Evolutionary conservation across 2,888 invertebrate genomes (phyloP), one percentile per base, ranked within the genome.

Genomic region (Heteromyza rotundicornis): DNA sequence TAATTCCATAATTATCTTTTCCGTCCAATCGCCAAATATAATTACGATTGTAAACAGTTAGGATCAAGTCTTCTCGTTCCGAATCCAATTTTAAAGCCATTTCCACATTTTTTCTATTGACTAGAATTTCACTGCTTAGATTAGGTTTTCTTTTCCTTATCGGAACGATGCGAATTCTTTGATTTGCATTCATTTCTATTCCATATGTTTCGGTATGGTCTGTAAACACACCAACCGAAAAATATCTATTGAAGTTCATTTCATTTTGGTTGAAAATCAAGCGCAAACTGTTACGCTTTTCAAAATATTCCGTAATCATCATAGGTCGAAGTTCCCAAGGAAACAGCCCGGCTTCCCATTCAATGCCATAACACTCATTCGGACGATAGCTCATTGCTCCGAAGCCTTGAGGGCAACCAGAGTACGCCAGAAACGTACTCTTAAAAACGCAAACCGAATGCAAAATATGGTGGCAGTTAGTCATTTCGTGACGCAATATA

Each of bases 1-100:
- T 86, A 51, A 88, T 82, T 2, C 86, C 86, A 66, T 80, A 83
- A 62, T 86, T 84, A 40, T 82, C 69, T 14, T 70, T 64, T 7
- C 71, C 60, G 2, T 68, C 62, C 2, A 67, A 49, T 63, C 84
- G 84, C 86, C 86, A 87, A 58, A 88, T 80, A 59, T 85, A 84
- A 14, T 86, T 85, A 1, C 86, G 86, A 67, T 83, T 85, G 71
- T 89, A 89, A 40, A 89, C 82, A 7, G 85, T 85, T 14, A 89
- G 70, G 16, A 78, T 62, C 56, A 87, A 76, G 44, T 68, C 57
- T 1, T 72, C 61, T 1, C 67, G 8, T 1, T 65, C 55, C 1
- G 17, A 10, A 49, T 77, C 73, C 2, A 68, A 55, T 59, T 74
- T 71, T 2, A 79, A 54, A 3, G 69, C 62, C 35, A 80, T 68